Percentiles rank a stretch among this genome's conserved stretches.
phyloP scores from a whole-genome alignment of 2,113 vertebrate species.

The Crotophaga sulcirostris region DNA sequence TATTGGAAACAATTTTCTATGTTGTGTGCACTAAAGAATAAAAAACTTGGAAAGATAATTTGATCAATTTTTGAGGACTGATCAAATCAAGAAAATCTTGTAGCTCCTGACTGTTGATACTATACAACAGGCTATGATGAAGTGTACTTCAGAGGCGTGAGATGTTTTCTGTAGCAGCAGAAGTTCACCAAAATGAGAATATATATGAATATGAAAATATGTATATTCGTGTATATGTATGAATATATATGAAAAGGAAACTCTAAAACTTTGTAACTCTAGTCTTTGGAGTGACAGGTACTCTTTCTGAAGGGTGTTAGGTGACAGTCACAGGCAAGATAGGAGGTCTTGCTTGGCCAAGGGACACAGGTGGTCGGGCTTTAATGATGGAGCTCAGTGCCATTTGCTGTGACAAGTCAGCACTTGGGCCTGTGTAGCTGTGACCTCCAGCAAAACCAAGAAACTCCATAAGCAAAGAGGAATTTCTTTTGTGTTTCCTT shows the following conservation, averaged over 20 bases:
- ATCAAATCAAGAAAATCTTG: background rate
- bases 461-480: background rate
- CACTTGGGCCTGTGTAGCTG: too few species aligned
- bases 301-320: background rate
- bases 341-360: rapidly evolving
- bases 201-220: too few species aligned
- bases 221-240: too few species aligned
- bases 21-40: background rate
- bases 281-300: background rate
- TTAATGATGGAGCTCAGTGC: background rate
- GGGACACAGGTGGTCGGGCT: background rate
- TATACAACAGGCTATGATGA: background rate
- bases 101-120: background rate
- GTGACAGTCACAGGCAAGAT: rapidly evolving
- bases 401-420: background rate
- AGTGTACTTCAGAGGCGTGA: background rate
- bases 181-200: background rate
- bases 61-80: background rate
- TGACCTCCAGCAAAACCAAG: background rate
- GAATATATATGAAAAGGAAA: background rate
- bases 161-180: background rate
- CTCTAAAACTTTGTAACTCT: background rate
- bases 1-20: background rate
- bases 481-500: background rate
- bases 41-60: background rate